phyloP scores from a whole-genome alignment of 2,888 invertebrate genomes.

The Drosophila histrio region DNA sequence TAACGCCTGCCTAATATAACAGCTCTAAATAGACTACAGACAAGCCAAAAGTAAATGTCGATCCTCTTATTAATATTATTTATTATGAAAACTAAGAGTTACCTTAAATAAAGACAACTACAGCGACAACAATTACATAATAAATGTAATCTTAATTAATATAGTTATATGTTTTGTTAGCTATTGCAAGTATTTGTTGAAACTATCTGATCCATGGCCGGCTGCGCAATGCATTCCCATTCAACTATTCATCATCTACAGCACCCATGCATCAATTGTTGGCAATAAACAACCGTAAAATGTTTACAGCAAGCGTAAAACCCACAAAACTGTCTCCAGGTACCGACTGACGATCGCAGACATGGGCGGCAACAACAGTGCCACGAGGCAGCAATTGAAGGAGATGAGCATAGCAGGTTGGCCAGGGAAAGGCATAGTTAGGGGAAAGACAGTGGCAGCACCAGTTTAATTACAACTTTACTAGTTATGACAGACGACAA shows the following conservation, averaged over 20 bases:
- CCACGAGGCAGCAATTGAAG: constrained; percentile 26
- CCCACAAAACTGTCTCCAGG: constrained; percentile 69
- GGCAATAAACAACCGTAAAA: constrained; percentile 74
- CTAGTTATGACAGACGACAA: constrained; percentile 71
- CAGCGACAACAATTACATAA: background rate
- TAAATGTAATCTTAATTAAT: too few relatives aligned
- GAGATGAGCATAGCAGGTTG: background rate
- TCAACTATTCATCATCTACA: constrained; percentile 28
- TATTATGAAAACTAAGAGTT: too few relatives aligned
- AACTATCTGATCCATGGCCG: constrained; percentile 2
- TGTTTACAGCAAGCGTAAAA: constrained; percentile 63
- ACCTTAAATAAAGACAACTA: too few relatives aligned
- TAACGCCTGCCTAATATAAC: background rate
- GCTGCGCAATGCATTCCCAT: constrained; percentile 1
- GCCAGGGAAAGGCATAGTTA: background rate
- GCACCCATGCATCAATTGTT: constrained; percentile 67
- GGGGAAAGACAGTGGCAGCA: constrained; percentile 23
- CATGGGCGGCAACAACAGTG: constrained; percentile 61
- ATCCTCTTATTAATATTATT: background rate
- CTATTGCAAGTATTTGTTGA: background rate
- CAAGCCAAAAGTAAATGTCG: background rate
- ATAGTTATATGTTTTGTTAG: background rate
- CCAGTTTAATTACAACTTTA: constrained; percentile 75
- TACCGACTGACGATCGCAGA: constrained; percentile 13
- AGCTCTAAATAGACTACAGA: background rate